Evolutionary conservation across 1,140 invertebrate species (phyloP), one percentile per base, ranked within the genome.

Genomic region (Orchesella cincta): DNA sequence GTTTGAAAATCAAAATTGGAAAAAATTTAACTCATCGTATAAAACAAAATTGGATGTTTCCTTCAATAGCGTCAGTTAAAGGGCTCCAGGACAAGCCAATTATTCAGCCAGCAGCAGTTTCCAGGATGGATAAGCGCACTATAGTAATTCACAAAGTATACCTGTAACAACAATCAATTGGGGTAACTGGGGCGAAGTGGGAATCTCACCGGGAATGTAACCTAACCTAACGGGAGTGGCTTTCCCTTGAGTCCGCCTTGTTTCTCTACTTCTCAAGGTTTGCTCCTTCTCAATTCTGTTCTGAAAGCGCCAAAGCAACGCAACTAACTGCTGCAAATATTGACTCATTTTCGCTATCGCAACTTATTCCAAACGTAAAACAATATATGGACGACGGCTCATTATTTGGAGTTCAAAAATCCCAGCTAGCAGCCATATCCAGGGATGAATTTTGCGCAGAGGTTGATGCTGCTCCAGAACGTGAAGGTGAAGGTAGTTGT

Each of bases 261-360:
- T 67, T 33, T 67, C 62, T 29, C n/a, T n/a, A 67, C 26, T 8
- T 18, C 8, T 18, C 62, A 67, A 33, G 62, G 62, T 31, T 12
- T 67, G 12, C 31, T 67, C 12, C 5, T 29, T 1, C 31, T 67
- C 8, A 29, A 33, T 8, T 5, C 29, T 2, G 29, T 67, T 33
- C 62, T 67, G 62, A 67, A 14, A 67, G 33, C 62, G 12, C 62
- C 26, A 29, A n/a, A 67, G 31, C n/a, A n/a, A n/a, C n/a, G n/a
- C 62, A 67, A 14, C 2, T 67, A 3, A 12, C 12, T 31, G 62
- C 33, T 67, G 26, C 31, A 14, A 67, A 67, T n/a, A 67, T 67
- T n/a, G 62, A 67, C 12, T 31, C 28, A 2, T 67, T 31, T n/a
- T 1, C 8, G 3, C 31, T 67, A 12, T 5, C 62, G 5, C 29